Evolutionary conservation across 2,888 invertebrate species (phyloP).

Genomic region (Sinhomidia bicolor): DNA sequence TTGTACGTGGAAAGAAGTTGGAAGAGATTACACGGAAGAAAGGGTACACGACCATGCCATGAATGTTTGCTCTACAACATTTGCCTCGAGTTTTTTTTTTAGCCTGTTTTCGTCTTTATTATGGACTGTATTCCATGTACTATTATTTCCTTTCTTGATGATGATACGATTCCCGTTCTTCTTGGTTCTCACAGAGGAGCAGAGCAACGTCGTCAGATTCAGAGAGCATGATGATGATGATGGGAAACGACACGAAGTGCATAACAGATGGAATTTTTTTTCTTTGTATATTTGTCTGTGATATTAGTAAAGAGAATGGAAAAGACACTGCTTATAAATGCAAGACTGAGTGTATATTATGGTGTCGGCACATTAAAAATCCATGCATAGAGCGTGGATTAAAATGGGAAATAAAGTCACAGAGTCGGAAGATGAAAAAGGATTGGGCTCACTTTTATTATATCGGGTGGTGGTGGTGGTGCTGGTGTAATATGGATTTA

Average conservation of each 20-base stretch:
- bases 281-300: too few species aligned
- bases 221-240: slow-evolving; percentile 44
- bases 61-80: not conserved
- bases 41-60: not conserved
- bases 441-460: not conserved
- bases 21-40: slow-evolving; percentile 49
- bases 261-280: slow-evolving; percentile 65
- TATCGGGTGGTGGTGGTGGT: too few species aligned
- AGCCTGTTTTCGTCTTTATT: slow-evolving; percentile 16
- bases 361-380: slow-evolving; percentile 50
- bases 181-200: not conserved
- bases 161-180: not conserved
- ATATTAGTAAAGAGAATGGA: slow-evolving; percentile 29
- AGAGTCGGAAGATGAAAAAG: not conserved
- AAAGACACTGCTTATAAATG: not conserved
- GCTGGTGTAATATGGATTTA: slow-evolving; percentile 5
- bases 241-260: slow-evolving; percentile 44
- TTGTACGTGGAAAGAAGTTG: slow-evolving; percentile 62
- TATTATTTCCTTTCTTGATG: slow-evolving; percentile 7
- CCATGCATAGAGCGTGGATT: slow-evolving; percentile 52
- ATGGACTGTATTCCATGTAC: not conserved
- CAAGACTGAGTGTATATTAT: not conserved
- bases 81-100: slow-evolving; percentile 26
- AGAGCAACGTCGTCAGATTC: not conserved
- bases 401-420: slow-evolving; percentile 38